Evolutionary conservation across 2,888 invertebrate genomes (phyloP), one percentile per base, ranked within the genome.

Genomic region (Alsophila aescularia): DNA sequence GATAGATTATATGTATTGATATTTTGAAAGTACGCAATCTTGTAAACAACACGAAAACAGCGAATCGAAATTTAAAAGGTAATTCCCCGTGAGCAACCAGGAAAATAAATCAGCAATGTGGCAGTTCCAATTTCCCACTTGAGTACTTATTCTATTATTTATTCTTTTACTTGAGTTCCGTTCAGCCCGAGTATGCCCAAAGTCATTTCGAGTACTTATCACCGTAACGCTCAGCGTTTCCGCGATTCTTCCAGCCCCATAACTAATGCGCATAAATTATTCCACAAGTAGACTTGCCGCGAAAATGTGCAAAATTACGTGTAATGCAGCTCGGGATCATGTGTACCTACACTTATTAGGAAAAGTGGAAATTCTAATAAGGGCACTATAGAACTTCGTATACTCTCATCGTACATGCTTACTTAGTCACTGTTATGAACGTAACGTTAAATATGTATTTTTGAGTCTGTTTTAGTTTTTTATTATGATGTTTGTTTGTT

Each of bases 241-340:
- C 66, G 14, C 67, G 60, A 74, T 73, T 77, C 77, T 74, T 77
- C 80, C 69, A 71, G 63, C 72, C 73, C 71, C 68, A 72, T 79
- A 82, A 79, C 72, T 75, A 76, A 83, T 83, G 83, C 79, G 73
- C 84, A 85, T 86, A 85, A 80, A 83, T 85, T 84, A 80, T 73
- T 75, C 64, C 66, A 67, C 70, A 73, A 74, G 76, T 64, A 73
- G 73, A 75, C 80, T 85, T 83, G 73, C 69, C 71, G 73, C 67
- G 69, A 73, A 81, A 81, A 79, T 81, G 83, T 83, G 83, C 75
- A 78, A 81, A 80, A 83, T 81, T 79, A 79, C 72, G 69, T 75
- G 72, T 77, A 73, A 72, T 81, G 79, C 73, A 75, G 63, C 62
- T 55, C 57, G 74, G 72, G 69, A 76, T 67, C 78, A 77, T 79